phyloP scores from a whole-genome alignment of 2,797 vertebrate genomes.

The Trachops cirrhosus region DNA sequence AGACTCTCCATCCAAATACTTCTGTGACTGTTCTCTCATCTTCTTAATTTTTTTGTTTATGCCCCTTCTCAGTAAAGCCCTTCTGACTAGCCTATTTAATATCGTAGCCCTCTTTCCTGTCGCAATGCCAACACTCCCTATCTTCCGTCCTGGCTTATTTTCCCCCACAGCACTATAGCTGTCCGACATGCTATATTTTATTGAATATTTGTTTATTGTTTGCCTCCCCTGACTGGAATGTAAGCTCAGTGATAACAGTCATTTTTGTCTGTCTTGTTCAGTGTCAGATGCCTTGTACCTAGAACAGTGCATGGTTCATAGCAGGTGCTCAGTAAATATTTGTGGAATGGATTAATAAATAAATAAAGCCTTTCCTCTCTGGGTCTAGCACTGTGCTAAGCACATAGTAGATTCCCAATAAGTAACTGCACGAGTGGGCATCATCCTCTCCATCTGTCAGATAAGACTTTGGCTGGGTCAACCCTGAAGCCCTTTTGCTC shows the following conservation, averaged over 20 bases:
- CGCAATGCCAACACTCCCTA: background rate
- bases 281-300: background rate
- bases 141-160: background rate
- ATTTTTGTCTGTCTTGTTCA: slow-evolving; percentile 16
- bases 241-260: background rate
- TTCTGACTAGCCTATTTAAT: slow-evolving; percentile 3
- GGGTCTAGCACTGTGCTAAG: background rate
- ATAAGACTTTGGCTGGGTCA: slow-evolving; percentile 49
- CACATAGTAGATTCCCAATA: background rate
- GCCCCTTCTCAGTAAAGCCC: background rate
- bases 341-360: slow-evolving; percentile 6
- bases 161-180: background rate
- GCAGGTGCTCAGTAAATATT: background rate
- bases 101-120: background rate
- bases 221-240: background rate
- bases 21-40: background rate
- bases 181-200: background rate
- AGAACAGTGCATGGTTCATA: background rate
- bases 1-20: background rate
- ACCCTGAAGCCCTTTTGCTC: slow-evolving; percentile 34
- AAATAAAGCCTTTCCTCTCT: background rate
- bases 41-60: slow-evolving; percentile 19
- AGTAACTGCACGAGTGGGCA: background rate
- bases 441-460: background rate
- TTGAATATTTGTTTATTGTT: background rate